These are phyloP conservation scores for Illadopsis cleaveri DNA, from an alignment of 2,113 vertebrate species.

Conservation along the genomic window DNA sequence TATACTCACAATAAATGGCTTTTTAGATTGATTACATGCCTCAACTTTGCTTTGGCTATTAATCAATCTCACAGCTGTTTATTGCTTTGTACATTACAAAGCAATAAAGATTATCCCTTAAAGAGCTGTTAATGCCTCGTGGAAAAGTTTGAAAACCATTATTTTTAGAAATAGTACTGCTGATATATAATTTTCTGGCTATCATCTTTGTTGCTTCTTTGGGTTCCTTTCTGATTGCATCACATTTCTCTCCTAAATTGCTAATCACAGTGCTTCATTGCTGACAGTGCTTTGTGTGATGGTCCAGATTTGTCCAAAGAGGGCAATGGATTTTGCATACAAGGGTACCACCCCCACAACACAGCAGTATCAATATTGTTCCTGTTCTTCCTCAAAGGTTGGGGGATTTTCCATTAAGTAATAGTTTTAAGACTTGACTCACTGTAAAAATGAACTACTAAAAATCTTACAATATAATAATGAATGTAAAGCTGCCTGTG, in stretches of 20 bases:
- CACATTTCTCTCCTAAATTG: background rate
- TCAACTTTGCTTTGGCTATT: conserved; percentile 68
- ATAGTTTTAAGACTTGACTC: background rate
- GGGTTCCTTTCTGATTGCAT: background rate
- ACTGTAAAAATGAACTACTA: background rate
- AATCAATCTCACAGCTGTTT: conserved; percentile 70
- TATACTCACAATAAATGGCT: conserved; percentile 46
- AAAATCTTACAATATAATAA: background rate
- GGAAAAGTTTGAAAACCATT: conserved; percentile 65
- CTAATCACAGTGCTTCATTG: background rate
- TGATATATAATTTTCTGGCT: conserved; percentile 55
- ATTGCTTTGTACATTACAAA: conserved; percentile 67
- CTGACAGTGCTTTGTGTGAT: background rate
- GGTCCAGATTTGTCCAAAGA: background rate
- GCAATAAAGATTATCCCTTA: conserved; percentile 68
- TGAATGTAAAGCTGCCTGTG: background rate
- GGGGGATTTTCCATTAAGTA: background rate
- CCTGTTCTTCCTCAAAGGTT: background rate
- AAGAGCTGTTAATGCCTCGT: conserved; percentile 61
- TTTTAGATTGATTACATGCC: conserved; percentile 69
- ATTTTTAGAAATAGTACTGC: conserved; percentile 51
- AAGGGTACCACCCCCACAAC: background rate
- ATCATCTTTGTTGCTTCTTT: conserved; percentile 11
- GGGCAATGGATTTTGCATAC: background rate
- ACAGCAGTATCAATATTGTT: background rate